Evolutionary conservation across 1,140 invertebrate species (phyloP).

Genomic region (Papilio helenus): DNA sequence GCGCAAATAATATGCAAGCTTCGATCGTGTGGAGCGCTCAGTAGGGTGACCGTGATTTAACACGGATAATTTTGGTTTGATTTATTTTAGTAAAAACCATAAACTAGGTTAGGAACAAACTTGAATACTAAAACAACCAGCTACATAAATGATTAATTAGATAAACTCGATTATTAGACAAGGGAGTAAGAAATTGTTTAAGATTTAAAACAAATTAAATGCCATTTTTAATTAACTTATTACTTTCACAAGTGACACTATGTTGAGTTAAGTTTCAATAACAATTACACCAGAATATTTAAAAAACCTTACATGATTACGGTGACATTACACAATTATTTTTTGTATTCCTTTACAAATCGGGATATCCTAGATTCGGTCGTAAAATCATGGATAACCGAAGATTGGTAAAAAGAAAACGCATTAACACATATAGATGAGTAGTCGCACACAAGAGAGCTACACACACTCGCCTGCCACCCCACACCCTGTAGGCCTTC

Average conservation of each 20-base stretch:
- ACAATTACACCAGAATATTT: too few relatives aligned
- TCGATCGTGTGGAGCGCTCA: constrained; percentile 63
- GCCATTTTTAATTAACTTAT: too few relatives aligned
- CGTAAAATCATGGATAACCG: constrained; percentile 51
- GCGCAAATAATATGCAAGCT: constrained; percentile 78
- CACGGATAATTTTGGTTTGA: constrained; percentile 60
- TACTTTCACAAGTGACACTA: too few relatives aligned
- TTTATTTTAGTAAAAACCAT: neutral
- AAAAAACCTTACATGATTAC: too few relatives aligned
- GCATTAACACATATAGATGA: constrained; percentile 40
- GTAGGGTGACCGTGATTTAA: constrained; percentile 59
- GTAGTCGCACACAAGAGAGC: constrained; percentile 33
- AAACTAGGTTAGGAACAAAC: neutral
- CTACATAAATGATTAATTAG: neutral
- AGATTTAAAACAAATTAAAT: too few relatives aligned
- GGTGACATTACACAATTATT: neutral
- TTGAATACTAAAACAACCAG: neutral
- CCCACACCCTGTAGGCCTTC: constrained; percentile 53
- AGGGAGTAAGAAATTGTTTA: too few relatives aligned
- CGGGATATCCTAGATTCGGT: constrained; percentile 32
- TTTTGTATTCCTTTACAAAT: neutral
- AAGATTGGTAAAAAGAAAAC: constrained; percentile 70
- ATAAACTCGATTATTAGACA: too few relatives aligned
- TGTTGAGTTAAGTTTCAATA: too few relatives aligned
- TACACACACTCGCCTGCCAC: constrained; percentile 56